Conservation (phyloP, 2,888 invertebrate genomes). For the Erpobdella octoculata region DNA sequence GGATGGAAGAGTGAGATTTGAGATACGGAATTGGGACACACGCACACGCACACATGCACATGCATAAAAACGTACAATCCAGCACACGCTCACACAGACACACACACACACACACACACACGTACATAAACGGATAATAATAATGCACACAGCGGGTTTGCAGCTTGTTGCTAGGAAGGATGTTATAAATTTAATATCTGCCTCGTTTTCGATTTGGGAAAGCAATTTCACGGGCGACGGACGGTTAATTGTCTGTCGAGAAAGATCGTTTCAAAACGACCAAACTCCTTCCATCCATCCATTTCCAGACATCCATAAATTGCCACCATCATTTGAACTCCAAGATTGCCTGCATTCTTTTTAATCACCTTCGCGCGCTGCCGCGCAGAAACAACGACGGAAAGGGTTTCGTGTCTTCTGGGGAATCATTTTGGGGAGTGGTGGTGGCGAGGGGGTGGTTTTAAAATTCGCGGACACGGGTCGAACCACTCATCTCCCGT, state of each 20-base stretch:
- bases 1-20: too few species aligned
- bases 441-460: too few species aligned
- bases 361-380: slow-evolving; percentile 5
- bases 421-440: too few species aligned
- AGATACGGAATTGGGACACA: too few species aligned
- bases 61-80: too few species aligned
- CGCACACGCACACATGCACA: too few species aligned
- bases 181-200: slow-evolving; percentile 28
- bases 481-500: too few species aligned
- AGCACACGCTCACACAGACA: neutral
- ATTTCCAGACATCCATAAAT: slow-evolving; percentile 12
- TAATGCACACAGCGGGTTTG: neutral
- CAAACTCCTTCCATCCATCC: slow-evolving; percentile 19
- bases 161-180: slow-evolving; percentile 12
- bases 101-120: slow-evolving; percentile 6
- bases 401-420: too few species aligned
- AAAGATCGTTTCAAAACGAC: slow-evolving; percentile 25
- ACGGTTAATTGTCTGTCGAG: slow-evolving; percentile 28
- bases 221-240: slow-evolving; percentile 27
- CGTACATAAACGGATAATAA: neutral
- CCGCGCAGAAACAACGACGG: too few species aligned
- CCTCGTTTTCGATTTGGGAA: slow-evolving; percentile 22
- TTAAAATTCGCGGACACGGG: too few species aligned
- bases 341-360: slow-evolving; percentile 1
- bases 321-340: slow-evolving; percentile 10